These are phyloP conservation scores for Nymphalis urticae DNA, from an alignment of 2,888 invertebrate species.

Conservation along the genomic window DNA sequence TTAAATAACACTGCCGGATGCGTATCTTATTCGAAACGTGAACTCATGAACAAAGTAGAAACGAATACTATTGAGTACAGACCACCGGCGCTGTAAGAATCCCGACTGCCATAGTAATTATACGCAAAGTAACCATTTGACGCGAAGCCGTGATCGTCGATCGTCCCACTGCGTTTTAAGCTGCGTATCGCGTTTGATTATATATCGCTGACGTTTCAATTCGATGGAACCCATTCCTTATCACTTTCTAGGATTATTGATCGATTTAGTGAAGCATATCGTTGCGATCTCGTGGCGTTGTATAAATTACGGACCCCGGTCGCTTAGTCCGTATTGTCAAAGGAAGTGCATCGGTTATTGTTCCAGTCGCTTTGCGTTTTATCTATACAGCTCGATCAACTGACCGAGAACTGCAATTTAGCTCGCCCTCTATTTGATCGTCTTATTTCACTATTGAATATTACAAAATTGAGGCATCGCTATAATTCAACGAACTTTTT, in stretches of 20 bases:
- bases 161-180: conserved; percentile 42
- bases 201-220: conserved; percentile 70
- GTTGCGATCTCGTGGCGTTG: conserved; percentile 61
- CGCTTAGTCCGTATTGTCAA: conserved; percentile 61
- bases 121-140: conserved; percentile 31
- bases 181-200: conserved; percentile 55
- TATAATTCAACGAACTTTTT: conserved; percentile 43
- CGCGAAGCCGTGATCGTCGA: conserved; percentile 25
- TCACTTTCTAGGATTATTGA: conserved; percentile 73
- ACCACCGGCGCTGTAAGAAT: conserved; percentile 44
- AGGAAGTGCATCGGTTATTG: conserved; percentile 79
- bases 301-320: conserved; percentile 61
- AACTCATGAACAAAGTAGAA: conserved; percentile 36
- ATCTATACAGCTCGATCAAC: conserved; percentile 63
- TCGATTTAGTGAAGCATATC: conserved; percentile 70
- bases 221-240: conserved; percentile 66
- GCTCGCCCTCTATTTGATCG: conserved; percentile 63
- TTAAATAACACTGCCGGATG: conserved; percentile 41
- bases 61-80: conserved; percentile 26
- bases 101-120: conserved; percentile 41
- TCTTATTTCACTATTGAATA: conserved; percentile 68
- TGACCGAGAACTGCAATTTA: conserved; percentile 65
- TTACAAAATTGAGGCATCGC: conserved; percentile 50
- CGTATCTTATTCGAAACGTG: conserved; percentile 40
- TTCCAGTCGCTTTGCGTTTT: conserved; percentile 68